Evolutionary conservation across 1,140 invertebrate species (phyloP).

Genomic region (Nasonia longicornis): DNA sequence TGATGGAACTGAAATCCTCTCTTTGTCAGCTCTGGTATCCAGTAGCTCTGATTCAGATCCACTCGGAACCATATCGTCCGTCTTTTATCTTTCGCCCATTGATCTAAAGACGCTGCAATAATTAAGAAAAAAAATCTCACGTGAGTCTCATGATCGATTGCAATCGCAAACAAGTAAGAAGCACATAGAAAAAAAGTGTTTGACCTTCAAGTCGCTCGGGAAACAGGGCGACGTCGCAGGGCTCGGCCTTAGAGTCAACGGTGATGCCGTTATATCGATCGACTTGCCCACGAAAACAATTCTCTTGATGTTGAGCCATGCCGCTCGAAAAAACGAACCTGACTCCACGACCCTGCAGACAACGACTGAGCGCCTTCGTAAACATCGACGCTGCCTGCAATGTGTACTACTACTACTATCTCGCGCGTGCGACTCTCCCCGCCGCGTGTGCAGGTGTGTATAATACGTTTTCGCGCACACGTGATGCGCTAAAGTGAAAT

Average conservation of each 20-base stretch:
- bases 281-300: slow-evolving; percentile 70
- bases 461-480: background rate
- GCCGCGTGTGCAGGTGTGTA: background rate
- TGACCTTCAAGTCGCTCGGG: slow-evolving; percentile 71
- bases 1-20: slow-evolving; percentile 90
- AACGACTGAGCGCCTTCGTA: slow-evolving; percentile 19
- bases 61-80: slow-evolving; percentile 89
- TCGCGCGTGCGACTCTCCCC: background rate
- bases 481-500: background rate
- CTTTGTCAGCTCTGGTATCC: slow-evolving; percentile 83
- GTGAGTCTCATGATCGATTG: background rate
- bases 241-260: slow-evolving; percentile 73
- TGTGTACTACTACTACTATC: background rate
- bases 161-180: slow-evolving; percentile 33
- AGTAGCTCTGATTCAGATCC: slow-evolving; percentile 75
- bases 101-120: slow-evolving; percentile 74
- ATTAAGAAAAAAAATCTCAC: background rate
- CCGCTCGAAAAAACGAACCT: background rate
- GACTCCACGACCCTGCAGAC: background rate
- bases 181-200: background rate
- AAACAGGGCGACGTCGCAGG: slow-evolving; percentile 70
- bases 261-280: slow-evolving; percentile 80
- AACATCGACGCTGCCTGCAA: slow-evolving; percentile 26
- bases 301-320: slow-evolving; percentile 39
- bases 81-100: slow-evolving; percentile 77